Percentiles rank a stretch among this genome's conserved stretches.
Conservation (phyloP, 2,113 vertebrate genomes). For the Echinops telfairi region DNA sequence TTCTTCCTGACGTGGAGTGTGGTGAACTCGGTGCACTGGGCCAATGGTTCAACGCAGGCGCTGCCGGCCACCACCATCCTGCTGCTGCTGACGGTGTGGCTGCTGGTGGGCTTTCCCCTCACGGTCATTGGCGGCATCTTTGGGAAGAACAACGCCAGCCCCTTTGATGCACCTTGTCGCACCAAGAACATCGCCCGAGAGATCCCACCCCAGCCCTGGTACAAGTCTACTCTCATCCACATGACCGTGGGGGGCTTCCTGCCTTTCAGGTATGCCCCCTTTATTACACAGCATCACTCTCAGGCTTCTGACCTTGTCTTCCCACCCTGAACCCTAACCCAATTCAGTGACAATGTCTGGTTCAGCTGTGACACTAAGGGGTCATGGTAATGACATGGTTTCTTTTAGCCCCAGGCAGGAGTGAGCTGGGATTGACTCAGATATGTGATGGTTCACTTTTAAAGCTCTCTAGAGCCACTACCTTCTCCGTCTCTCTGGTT, state of each 20-base stretch:
- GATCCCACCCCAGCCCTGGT: constrained; percentile 95
- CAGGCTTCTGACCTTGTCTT: background rate
- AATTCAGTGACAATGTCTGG: background rate
- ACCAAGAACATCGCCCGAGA: constrained; percentile 95
- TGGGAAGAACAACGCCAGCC: constrained; percentile 93
- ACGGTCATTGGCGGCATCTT: constrained; percentile 95
- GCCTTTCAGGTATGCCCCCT: constrained; percentile 92
- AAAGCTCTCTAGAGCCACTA: constrained; percentile 8
- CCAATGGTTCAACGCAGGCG: constrained; percentile 95
- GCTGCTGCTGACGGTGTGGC: constrained; percentile 93
- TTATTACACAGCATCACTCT: background rate
- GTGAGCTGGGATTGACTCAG: constrained; percentile 16
- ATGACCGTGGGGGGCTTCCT: constrained; percentile 96
- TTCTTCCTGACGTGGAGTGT: constrained; percentile 96
- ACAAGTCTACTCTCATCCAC: constrained; percentile 93
- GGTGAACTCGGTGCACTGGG: constrained; percentile 96
- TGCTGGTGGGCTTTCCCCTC: constrained; percentile 95
- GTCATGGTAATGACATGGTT: background rate
- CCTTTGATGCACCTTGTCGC: constrained; percentile 94
- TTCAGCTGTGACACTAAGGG: background rate
- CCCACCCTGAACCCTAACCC: background rate
- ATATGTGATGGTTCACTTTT: background rate
- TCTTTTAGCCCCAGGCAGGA: constrained; percentile 20
- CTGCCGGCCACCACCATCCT: constrained; percentile 94
- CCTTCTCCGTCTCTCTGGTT: background rate